A percentile compares a stretch with the other conserved stretches of the same genome.
These are phyloP conservation scores for Tor tambroides DNA, from an alignment of 2,113 vertebrate genomes.

Conservation along the genomic window DNA sequence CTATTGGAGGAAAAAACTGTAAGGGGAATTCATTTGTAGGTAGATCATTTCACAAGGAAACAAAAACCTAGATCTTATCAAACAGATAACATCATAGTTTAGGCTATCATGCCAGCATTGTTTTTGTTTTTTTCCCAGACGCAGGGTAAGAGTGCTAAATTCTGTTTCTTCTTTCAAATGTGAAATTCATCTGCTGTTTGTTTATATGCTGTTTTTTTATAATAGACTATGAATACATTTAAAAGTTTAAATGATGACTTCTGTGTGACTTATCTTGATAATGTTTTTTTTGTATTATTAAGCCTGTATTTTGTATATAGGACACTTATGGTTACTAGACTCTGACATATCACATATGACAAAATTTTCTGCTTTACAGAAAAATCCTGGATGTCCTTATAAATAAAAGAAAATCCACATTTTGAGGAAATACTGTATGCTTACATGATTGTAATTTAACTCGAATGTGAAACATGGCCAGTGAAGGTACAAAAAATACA, in stretches of 20 bases:
- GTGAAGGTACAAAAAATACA: neutral
- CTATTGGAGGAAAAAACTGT: too few relatives aligned
- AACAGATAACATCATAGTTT: neutral
- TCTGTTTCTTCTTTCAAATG: neutral
- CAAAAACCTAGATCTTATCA: neutral
- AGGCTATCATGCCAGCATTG: neutral
- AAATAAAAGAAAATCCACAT: neutral
- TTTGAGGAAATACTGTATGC: neutral
- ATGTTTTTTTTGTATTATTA: neutral
- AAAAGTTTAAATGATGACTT: neutral
- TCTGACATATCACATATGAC: neutral
- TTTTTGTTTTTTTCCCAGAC: neutral
- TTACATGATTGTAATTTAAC: neutral
- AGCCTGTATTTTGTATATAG: neutral
- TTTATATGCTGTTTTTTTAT: neutral
- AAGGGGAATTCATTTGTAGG: neutral
- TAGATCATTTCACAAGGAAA: neutral
- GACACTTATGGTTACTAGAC: neutral
- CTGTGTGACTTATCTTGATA: neutral
- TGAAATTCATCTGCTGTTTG: neutral
- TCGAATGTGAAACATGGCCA: neutral
- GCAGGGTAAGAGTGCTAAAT: conserved; percentile 25
- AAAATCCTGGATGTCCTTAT: neutral
- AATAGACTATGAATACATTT: neutral
- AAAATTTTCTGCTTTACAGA: neutral